These are phyloP conservation scores for Hyposmocoma kahamanoa DNA, from an alignment of 1,140 invertebrate genomes.

Conservation along the genomic window DNA sequence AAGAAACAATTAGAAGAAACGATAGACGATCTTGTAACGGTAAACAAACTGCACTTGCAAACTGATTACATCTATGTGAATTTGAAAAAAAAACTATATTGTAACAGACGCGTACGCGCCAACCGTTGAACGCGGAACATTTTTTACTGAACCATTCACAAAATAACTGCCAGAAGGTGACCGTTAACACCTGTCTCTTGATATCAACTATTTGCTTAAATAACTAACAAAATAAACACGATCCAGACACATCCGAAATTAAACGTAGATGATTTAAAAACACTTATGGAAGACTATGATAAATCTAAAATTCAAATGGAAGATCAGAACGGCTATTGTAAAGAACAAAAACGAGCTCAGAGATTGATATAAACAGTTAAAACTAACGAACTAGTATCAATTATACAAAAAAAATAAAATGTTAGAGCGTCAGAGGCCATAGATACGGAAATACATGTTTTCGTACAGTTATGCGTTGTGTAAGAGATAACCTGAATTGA, in stretches of 20 bases:
- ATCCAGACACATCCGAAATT: too few species aligned
- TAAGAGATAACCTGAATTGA: slow-evolving; percentile 36
- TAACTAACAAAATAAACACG: too few species aligned
- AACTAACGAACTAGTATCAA: slow-evolving; percentile 16
- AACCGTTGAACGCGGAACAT: slow-evolving; percentile 40
- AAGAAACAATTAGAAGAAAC: too few species aligned
- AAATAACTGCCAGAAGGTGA: slow-evolving; percentile 50
- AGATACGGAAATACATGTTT: slow-evolving; percentile 27
- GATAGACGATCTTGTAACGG: too few species aligned
- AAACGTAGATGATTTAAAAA: too few species aligned
- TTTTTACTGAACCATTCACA: slow-evolving; percentile 52
- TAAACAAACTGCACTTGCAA: too few species aligned
- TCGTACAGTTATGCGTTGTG: slow-evolving; percentile 36
- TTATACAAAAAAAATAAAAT: slow-evolving; percentile 17
- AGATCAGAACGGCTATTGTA: neutral
- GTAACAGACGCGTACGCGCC: slow-evolving; percentile 25
- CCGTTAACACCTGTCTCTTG: slow-evolving; percentile 60
- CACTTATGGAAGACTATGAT: neutral
- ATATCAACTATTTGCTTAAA: too few species aligned
- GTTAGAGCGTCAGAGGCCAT: slow-evolving; percentile 13
- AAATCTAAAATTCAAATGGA: slow-evolving; percentile 4
- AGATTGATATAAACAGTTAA: slow-evolving; percentile 20
- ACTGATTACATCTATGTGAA: too few species aligned
- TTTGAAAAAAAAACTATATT: slow-evolving; percentile 14
- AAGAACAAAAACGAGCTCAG: neutral